Evolutionary conservation across 2,113 vertebrate species (phyloP).

Genomic region (Etheostoma spectabile): DNA sequence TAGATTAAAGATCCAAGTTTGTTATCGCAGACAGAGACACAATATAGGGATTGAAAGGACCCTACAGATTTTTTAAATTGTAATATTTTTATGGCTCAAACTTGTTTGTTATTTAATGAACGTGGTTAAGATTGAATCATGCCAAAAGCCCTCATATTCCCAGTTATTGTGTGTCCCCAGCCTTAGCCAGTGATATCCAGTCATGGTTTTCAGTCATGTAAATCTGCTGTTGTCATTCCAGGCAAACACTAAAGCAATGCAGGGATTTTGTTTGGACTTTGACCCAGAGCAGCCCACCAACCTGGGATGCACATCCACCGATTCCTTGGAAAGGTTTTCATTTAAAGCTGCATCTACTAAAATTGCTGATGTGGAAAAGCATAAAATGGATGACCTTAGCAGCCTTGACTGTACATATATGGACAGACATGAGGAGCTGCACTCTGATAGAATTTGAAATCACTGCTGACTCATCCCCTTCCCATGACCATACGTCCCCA

Average conservation of each 20-base stretch:
- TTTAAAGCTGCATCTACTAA: not conserved
- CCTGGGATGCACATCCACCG: not conserved
- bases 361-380: constrained; percentile 1
- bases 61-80: not conserved
- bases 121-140: not conserved
- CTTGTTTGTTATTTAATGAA: not conserved
- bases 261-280: not conserved
- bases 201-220: constrained; percentile 6
- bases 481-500: too few species aligned
- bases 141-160: not conserved
- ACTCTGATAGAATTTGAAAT: not conserved
- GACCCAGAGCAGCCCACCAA: not conserved
- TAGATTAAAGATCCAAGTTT: not conserved
- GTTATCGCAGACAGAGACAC: not conserved
- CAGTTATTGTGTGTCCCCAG: constrained; percentile 55
- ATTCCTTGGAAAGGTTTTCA: not conserved
- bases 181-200: constrained; percentile 48
- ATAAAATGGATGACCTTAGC: not conserved
- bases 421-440: not conserved
- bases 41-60: not conserved
- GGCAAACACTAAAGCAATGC: constrained; percentile 14
- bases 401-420: not conserved
- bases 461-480: not conserved
- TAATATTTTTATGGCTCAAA: not conserved
- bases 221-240: constrained; percentile 31